Base-by-base conservation (phyloP, 2,113 vertebrate species). In the Danio rerio region DNA sequence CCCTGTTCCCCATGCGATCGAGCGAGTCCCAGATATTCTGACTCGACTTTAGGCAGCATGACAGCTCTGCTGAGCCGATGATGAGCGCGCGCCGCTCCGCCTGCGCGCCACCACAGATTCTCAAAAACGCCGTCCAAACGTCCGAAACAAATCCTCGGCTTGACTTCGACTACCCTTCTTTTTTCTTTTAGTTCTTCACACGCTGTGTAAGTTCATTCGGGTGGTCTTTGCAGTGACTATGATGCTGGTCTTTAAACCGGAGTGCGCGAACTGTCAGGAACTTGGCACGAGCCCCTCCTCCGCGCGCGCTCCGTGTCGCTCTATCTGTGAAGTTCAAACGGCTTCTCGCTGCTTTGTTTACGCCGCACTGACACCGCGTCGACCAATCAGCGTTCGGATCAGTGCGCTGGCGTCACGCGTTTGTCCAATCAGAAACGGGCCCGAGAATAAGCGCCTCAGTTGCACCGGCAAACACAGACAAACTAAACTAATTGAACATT, bases 11-110 rank as follows among this genome's bases (percentile, higher is more conserved):
- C 97, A 96, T 97, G 96, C 95, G 97, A 95, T 89, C 96, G 95
- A 91, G 94, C 91, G 91, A 97, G 94, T 95, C 96, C 97, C 88
- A 96, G 90, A 85, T 96, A 95, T 93, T 98, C 97, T 88, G 96
- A 95, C 92, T 99, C 97, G 95, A 95, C 95, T 97, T 98, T 98
- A 89, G 98, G 97, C 91, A 99, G 96, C 98, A 99, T 99, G 96
- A 93, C 98, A 93, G 94, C 96, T 92, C 94, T 84, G 92, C 95
- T 90, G 89, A 93, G 90, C 90, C 89, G 92, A 92, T 86, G 86
- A 89, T 88, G 89, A 90, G 85, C 49, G 43, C 77, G 88, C 93
- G 92, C 89, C 92, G 89, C 94, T 91, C 92, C 94, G 95, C 95
- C 95, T 95, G 95, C 91, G 93, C 93, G 92, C 90, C 90, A 81